Percentiles rank a stretch among this genome's conserved stretches.
Evolutionary conservation across 2,888 invertebrate genomes (phyloP).

Genomic region (Gymnosoma rotundatum): DNA sequence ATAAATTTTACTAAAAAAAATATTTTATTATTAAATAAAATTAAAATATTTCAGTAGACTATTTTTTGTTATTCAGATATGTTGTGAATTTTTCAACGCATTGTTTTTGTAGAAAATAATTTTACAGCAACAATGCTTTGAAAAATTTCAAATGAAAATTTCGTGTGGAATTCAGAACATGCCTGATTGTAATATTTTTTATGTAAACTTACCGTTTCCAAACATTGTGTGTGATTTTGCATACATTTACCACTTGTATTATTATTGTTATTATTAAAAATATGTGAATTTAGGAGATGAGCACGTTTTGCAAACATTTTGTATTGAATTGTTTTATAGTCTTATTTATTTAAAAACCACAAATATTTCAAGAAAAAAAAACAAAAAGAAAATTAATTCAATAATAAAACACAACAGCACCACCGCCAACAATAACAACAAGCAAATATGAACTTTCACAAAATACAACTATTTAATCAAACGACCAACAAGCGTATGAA

Average conservation of each 20-base stretch:
- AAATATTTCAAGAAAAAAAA: slow-evolving; percentile 5
- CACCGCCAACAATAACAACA: neutral
- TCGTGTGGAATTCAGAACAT: no score
- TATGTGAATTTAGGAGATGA: slow-evolving; percentile 72
- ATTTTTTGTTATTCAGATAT: neutral
- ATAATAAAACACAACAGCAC: slow-evolving; percentile 9
- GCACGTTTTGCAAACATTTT: slow-evolving; percentile 78
- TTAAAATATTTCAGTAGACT: no score
- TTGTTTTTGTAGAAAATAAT: no score
- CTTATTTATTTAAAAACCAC: slow-evolving; percentile 17
- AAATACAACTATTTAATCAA: slow-evolving; percentile 54
- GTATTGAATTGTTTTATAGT: neutral
- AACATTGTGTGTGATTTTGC: slow-evolving; percentile 73
- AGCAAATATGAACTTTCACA: slow-evolving; percentile 61
- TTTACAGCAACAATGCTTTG: no score
- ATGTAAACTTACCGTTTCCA: slow-evolving; percentile 74
- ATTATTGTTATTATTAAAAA: slow-evolving; percentile 71
- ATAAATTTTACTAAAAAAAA: no score
- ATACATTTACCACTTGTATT: slow-evolving; percentile 67
- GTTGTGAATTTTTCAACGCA: no score
- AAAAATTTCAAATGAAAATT: no score
- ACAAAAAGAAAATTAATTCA: slow-evolving; percentile 14
- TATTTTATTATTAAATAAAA: neutral
- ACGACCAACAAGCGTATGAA: slow-evolving; percentile 56
- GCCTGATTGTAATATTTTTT: no score